Conservation (phyloP, 2,113 vertebrate genomes). For the Euleptes europaea region DNA sequence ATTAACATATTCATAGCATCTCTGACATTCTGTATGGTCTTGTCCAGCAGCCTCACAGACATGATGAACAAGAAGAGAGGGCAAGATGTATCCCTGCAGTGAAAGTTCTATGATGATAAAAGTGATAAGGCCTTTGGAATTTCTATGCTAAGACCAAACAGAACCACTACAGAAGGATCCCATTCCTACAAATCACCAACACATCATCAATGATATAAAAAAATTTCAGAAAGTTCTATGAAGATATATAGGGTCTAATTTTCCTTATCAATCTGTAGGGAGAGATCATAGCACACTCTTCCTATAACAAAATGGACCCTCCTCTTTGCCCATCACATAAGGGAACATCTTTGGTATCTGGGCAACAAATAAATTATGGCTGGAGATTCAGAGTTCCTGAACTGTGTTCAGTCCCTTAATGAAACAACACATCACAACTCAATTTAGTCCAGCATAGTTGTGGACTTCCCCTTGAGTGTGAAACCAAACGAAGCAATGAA, state of each 20-base stretch:
- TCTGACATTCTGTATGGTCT: neutral
- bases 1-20: neutral
- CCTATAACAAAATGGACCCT: too few relatives aligned
- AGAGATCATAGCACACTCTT: too few relatives aligned
- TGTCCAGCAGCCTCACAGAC: neutral
- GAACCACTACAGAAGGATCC: neutral
- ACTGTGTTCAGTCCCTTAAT: neutral
- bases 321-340: too few relatives aligned
- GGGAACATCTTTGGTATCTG: too few relatives aligned
- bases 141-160: neutral
- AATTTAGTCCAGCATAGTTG: neutral
- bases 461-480: neutral
- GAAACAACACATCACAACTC: neutral
- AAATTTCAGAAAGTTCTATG: too few relatives aligned
- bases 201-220: too few relatives aligned
- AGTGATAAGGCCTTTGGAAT: neutral
- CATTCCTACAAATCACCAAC: too few relatives aligned
- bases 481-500: neutral
- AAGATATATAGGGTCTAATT: too few relatives aligned
- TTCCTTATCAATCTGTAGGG: too few relatives aligned
- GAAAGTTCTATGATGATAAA: neutral
- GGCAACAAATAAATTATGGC: neutral
- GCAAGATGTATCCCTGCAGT: neutral
- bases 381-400: neutral
- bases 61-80: neutral